Percentiles rank a stretch among this genome's conserved stretches.
Conservation (phyloP, 1,140 invertebrate species). For the Steinernema feltiae region DNA sequence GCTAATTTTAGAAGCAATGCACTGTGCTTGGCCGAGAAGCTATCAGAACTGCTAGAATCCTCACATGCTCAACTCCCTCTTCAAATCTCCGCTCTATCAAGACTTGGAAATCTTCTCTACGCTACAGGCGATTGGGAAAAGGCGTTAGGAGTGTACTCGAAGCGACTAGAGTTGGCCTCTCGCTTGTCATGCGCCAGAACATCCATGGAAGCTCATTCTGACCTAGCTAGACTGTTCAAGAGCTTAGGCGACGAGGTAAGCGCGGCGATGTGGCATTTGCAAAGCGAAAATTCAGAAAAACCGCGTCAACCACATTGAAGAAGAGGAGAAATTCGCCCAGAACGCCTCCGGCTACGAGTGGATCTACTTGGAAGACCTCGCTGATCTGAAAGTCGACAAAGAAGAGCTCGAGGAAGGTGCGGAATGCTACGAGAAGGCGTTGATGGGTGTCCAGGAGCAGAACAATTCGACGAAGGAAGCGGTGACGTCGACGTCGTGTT, state of each 20-base stretch:
- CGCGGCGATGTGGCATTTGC: not conserved
- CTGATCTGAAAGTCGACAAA: not conserved
- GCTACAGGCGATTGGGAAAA: not conserved
- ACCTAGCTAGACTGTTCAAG: not conserved
- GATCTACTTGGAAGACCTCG: conserved; percentile 7
- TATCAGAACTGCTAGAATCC: not conserved
- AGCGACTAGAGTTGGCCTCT: not conserved
- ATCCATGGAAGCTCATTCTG: not conserved
- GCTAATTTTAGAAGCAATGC: not conserved
- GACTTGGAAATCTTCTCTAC: not conserved
- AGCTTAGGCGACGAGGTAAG: not conserved
- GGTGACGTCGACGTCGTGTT: too few species aligned
- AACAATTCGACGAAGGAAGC: not conserved
- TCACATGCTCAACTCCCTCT: not conserved
- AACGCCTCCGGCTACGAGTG: not conserved
- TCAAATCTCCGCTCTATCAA: not conserved
- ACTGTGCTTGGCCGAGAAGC: not conserved
- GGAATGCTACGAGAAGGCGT: not conserved
- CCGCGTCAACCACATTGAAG: not conserved
- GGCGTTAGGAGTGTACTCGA: not conserved
- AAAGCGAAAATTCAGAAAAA: not conserved
- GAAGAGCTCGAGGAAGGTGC: not conserved
- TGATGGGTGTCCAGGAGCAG: not conserved
- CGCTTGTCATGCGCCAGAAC: not conserved
- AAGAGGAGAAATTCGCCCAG: not conserved